A percentile compares a stretch with the other conserved stretches of the same genome.
Conservation (phyloP, 1,140 invertebrate genomes). For the Brachionus calyciflorus region DNA sequence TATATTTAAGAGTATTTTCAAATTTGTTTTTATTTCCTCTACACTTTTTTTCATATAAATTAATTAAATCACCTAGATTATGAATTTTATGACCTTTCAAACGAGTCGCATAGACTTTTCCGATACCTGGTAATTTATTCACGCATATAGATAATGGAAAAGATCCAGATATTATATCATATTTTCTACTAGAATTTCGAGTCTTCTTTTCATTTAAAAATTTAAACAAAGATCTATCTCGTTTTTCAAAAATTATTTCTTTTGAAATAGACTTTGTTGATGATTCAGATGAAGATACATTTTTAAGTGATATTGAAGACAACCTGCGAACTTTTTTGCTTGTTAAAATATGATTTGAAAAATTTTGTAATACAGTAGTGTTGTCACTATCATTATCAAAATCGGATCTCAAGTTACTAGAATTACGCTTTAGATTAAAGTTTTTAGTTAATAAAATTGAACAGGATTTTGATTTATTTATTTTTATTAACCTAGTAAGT, state of each 20-base stretch:
- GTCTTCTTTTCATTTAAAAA: not conserved
- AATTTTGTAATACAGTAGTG: not conserved
- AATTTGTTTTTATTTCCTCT: not conserved
- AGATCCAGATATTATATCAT: not conserved
- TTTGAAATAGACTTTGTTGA: not conserved
- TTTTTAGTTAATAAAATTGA: no score
- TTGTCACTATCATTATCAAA: not conserved
- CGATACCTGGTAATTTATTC: constrained; percentile 16
- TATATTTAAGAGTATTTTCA: not conserved
- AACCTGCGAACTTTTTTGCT: not conserved
- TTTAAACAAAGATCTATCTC: not conserved
- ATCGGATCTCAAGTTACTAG: no score
- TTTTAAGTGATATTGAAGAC: not conserved
- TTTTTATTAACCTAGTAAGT: no score
- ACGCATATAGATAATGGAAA: not conserved
- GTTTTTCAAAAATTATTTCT: not conserved
- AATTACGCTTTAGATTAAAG: no score
- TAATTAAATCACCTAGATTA: not conserved
- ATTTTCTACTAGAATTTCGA: not conserved
- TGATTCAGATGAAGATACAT: not conserved
- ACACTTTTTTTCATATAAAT: constrained; percentile 12
- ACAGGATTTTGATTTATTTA: no score
- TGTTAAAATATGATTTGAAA: no score
- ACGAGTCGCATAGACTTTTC: constrained; percentile 7
- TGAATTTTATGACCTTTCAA: not conserved